Conservation (phyloP, 2,797 vertebrate species). For the Enteromius thamalakanensis region DNA sequence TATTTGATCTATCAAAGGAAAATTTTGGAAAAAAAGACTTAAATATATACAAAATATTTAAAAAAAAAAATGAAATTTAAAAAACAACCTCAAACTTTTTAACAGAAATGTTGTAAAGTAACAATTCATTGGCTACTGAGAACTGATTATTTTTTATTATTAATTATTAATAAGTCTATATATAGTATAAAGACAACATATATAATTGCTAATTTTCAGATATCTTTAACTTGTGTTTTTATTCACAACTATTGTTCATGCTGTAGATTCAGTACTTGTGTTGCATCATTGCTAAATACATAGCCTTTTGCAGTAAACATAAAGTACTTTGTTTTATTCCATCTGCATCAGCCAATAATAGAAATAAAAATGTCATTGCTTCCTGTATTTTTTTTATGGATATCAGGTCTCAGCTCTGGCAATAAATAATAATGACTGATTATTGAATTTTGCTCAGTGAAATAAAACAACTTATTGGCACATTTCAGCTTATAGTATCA, state of each 20-base stretch:
- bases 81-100: not conserved
- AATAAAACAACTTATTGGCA: not conserved
- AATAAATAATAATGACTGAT: not conserved
- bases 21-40: too few species aligned
- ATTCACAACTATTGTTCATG: not conserved
- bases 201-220: not conserved
- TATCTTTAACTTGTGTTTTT: not conserved
- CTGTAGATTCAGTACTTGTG: not conserved
- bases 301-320: not conserved
- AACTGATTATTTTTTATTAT: not conserved
- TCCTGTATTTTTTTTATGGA: not conserved
- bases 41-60: too few species aligned
- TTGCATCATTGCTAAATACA: not conserved
- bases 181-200: not conserved
- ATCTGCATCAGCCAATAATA: not conserved
- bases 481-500: not conserved
- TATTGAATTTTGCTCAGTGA: not conserved
- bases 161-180: not conserved
- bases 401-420: not conserved
- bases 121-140: not conserved
- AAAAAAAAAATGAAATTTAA: too few species aligned
- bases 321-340: not conserved
- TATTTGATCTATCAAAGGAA: too few species aligned
- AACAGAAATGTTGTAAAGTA: not conserved
- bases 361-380: not conserved